Base-by-base conservation (phyloP, 2,888 invertebrate species). In the Molanna angustata region DNA sequence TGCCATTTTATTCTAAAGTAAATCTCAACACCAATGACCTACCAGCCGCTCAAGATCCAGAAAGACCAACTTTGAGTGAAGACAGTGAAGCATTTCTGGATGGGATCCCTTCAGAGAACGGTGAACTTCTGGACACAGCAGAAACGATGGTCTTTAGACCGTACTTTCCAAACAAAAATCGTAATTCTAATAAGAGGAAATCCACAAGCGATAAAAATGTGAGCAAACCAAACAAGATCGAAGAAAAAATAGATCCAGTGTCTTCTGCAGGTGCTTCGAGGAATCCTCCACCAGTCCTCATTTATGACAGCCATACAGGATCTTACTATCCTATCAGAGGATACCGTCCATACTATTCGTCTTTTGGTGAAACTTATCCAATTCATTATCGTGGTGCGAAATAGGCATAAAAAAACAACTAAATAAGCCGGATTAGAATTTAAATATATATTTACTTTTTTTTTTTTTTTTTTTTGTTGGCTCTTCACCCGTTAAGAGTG, bases 111-210 rank as follows among this genome's bases (percentile, higher is more conserved):
- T n/a, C n/a, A n/a, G 41, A 35, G 21, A 37, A 45, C 14, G 56
- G 46, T 39, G 54, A 57, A 4, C 21, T 32, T 3, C 52, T 59
- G 56, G 54, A 59, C n/a, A 52, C 59, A 0, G 59, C 56, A 11
- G 54, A 54, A 9, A 56, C 31, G 31, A 59, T 59, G n/a, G 56
- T 59, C 4, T 59, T 59, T 39, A 54, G 56, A 49, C 59, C 59
- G 1, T 19, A 52, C 11, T 59, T 59, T 33, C 20, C 47, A 14
- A 56, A 59, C 31, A 54, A 41, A 46, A 47, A 56, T 17, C 52
- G 56, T 39, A 48, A 41, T n/a, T 32, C 54, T 1, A 16, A 41
- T 9, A 54, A 52, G 17, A 49, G 42, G 18, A 48, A 35, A n/a
- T 49, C 55, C n/a, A 50, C 16, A 31, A 39, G 37, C 11, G 58